These are phyloP conservation scores for Ichneumoninae sp. DNA, from an alignment of 2,888 invertebrate genomes.

Conservation along the genomic window DNA sequence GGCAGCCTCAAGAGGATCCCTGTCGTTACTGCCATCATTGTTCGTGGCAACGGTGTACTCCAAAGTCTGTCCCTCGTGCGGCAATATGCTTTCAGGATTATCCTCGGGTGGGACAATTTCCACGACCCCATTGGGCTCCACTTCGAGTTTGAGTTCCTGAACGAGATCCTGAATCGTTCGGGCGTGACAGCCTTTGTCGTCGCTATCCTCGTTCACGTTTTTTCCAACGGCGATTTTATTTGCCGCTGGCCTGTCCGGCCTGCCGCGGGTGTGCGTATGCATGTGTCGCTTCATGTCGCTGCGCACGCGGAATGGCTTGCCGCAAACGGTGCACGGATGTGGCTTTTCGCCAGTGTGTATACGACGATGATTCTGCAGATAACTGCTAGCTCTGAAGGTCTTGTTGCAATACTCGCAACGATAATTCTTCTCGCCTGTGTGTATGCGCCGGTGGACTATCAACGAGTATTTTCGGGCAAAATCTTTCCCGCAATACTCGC, in stretches of 20 bases:
- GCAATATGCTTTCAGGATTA: conserved; percentile 81
- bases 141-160: conserved; percentile 80
- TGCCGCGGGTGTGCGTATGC: conserved; percentile 88
- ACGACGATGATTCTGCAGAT: conserved; percentile 92
- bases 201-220: conserved; percentile 68
- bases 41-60: conserved; percentile 77
- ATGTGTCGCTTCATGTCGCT: conserved; percentile 94
- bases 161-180: conserved; percentile 80
- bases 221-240: conserved; percentile 43
- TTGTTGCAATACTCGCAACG: conserved; percentile 94
- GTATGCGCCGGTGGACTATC: conserved; percentile 93
- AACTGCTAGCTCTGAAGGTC: conserved; percentile 94
- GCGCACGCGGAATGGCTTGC: conserved; percentile 92
- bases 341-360: conserved; percentile 95
- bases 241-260: conserved; percentile 73
- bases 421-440: conserved; percentile 95
- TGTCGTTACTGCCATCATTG: conserved; percentile 74
- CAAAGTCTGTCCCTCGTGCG: conserved; percentile 78
- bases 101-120: conserved; percentile 79
- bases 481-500: conserved; percentile 95
- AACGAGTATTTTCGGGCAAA: conserved; percentile 95
- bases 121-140: conserved; percentile 78
- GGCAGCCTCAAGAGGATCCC: conserved; percentile 84
- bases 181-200: conserved; percentile 65
- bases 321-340: conserved; percentile 90